Conservation (phyloP, 2,888 invertebrate genomes). For the Tinea trinotella region DNA sequence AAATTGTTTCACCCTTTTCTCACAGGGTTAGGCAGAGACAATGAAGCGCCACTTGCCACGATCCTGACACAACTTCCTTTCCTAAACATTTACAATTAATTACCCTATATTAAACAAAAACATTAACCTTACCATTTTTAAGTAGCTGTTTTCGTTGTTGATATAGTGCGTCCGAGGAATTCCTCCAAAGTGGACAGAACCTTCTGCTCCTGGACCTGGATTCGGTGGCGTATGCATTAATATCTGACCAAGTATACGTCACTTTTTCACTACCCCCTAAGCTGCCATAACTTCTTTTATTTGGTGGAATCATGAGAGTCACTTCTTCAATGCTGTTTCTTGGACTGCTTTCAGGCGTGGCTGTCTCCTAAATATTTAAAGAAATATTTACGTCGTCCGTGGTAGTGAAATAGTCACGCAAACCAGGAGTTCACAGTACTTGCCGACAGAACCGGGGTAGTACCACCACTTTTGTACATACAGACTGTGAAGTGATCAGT, state of each 20-base stretch:
- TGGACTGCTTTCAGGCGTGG: constrained; percentile 39
- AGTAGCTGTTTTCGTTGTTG: constrained; percentile 79
- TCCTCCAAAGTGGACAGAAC: constrained; percentile 61
- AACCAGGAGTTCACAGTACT: no score
- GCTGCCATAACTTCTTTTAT: constrained; percentile 49
- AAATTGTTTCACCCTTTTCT: no score
- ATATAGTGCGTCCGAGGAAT: constrained; percentile 47
- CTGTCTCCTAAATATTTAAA: background rate
- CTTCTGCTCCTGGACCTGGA: constrained; percentile 55
- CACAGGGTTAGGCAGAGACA: no score
- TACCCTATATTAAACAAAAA: no score
- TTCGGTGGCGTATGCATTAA: constrained; percentile 81
- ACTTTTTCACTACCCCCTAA: constrained; percentile 63
- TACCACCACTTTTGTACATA: no score
- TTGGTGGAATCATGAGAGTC: constrained; percentile 37
- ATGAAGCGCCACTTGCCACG: no score
- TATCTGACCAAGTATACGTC: constrained; percentile 84
- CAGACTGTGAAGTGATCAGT: no score
- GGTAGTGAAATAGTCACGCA: no score
- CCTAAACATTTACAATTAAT: no score
- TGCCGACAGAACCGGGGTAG: no score
- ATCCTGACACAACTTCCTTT: no score
- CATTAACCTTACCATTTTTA: constrained; percentile 74
- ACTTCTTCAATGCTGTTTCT: constrained; percentile 46
- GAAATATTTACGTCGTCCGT: background rate